These are phyloP conservation scores for Tryphoninae sp. DNA, from an alignment of 2,888 invertebrate species.

Conservation along the genomic window DNA sequence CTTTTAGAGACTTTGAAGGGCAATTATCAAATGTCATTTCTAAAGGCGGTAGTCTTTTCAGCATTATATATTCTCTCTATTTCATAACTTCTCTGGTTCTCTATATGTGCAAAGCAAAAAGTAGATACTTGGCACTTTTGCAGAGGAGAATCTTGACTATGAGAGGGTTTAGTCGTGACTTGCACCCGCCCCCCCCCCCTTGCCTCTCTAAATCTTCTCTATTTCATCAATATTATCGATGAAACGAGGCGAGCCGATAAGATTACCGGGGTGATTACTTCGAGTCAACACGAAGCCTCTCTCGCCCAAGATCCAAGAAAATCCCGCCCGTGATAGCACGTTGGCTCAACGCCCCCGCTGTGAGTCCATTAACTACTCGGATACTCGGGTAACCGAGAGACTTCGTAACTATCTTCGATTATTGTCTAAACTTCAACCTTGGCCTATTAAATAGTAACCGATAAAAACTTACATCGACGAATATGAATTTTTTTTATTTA, in stretches of 20 bases:
- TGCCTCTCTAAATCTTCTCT: background rate
- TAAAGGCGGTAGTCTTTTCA: background rate
- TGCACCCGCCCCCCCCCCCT: no score
- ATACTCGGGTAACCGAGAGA: slow-evolving; percentile 31
- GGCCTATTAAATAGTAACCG: slow-evolving; percentile 17
- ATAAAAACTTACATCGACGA: background rate
- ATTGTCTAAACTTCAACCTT: slow-evolving; percentile 28
- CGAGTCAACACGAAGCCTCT: slow-evolving; percentile 30
- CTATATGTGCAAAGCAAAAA: no score
- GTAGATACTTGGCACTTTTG: slow-evolving; percentile 4
- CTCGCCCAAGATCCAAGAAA: slow-evolving; percentile 3
- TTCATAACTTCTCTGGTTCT: background rate
- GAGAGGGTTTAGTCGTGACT: background rate
- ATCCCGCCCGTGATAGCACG: slow-evolving; percentile 1
- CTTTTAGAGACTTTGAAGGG: background rate
- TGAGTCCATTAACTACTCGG: slow-evolving; percentile 28
- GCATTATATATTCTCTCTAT: slow-evolving; percentile 22
- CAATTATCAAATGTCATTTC: no score
- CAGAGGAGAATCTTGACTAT: slow-evolving; percentile 16
- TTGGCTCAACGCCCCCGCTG: slow-evolving; percentile 6
- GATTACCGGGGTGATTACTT: slow-evolving; percentile 46
- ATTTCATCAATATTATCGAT: slow-evolving; percentile 51
- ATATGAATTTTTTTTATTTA: background rate
- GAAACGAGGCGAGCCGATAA: slow-evolving; percentile 53
- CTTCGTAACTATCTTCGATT: slow-evolving; percentile 28